Evolutionary conservation across 2,113 vertebrate species (phyloP).

Genomic region (Reinhardtius hippoglossoides): DNA sequence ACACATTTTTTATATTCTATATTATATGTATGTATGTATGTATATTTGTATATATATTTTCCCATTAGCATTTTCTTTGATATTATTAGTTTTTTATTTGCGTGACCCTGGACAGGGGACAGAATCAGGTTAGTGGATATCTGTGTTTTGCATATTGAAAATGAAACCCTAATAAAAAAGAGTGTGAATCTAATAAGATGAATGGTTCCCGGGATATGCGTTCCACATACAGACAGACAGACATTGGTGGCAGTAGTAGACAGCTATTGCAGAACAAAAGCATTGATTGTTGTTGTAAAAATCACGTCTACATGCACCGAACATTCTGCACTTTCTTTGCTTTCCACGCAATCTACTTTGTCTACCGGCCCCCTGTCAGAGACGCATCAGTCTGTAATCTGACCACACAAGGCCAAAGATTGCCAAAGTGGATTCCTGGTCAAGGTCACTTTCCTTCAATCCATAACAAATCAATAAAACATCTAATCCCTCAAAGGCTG

Average conservation of each 20-base stretch:
- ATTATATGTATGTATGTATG: no score
- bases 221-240: background rate
- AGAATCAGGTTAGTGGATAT: no score
- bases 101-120: no score
- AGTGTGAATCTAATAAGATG: no score
- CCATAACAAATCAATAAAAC: conserved; percentile 5
- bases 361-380: background rate
- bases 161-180: no score
- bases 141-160: no score
- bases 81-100: no score
- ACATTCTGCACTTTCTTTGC: background rate
- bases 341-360: background rate
- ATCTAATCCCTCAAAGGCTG: background rate
- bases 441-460: conserved; percentile 1
- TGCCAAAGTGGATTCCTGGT: conserved; percentile 20
- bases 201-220: background rate
- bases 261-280: no score
- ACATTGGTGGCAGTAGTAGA: background rate
- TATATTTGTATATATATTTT: no score
- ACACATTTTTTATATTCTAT: no score
- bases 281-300: no score
- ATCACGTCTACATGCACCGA: background rate
- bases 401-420: background rate
- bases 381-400: background rate
- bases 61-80: no score